These are phyloP conservation scores for Mobula hypostoma DNA, from an alignment of 2,113 vertebrate species.

Conservation along the genomic window DNA sequence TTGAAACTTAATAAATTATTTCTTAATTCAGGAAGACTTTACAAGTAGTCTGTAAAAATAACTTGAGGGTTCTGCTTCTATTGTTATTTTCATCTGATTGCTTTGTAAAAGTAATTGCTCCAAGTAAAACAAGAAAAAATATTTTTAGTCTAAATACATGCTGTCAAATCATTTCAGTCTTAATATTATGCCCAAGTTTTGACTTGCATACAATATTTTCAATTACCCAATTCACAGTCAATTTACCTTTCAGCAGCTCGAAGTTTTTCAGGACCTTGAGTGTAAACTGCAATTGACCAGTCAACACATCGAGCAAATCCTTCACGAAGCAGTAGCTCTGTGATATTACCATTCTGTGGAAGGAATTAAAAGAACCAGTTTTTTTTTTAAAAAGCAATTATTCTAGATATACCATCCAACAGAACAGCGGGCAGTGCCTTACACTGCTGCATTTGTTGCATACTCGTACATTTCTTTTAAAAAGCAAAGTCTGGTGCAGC, in stretches of 20 bases:
- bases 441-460: not conserved
- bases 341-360: constrained; percentile 89
- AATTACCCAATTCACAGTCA: not conserved
- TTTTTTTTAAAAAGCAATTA: not conserved
- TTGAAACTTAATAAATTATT: too few species aligned
- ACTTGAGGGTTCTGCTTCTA: not conserved
- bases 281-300: constrained; percentile 95
- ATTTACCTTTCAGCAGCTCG: constrained; percentile 77
- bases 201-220: not conserved
- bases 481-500: not conserved
- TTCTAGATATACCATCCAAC: not conserved
- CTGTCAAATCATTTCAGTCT: not conserved
- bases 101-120: not conserved
- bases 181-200: not conserved
- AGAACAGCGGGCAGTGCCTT: not conserved
- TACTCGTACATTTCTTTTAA: not conserved
- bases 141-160: not conserved
- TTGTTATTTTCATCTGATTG: not conserved
- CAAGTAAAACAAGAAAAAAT: not conserved
- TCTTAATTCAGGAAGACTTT: not conserved
- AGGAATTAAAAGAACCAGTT: not conserved
- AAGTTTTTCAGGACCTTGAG: constrained; percentile 87
- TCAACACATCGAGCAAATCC: constrained; percentile 94
- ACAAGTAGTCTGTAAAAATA: not conserved
- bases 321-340: constrained; percentile 85